Evolutionary conservation across 2,888 invertebrate genomes (phyloP).

Genomic region (Amphipoea lucens): DNA sequence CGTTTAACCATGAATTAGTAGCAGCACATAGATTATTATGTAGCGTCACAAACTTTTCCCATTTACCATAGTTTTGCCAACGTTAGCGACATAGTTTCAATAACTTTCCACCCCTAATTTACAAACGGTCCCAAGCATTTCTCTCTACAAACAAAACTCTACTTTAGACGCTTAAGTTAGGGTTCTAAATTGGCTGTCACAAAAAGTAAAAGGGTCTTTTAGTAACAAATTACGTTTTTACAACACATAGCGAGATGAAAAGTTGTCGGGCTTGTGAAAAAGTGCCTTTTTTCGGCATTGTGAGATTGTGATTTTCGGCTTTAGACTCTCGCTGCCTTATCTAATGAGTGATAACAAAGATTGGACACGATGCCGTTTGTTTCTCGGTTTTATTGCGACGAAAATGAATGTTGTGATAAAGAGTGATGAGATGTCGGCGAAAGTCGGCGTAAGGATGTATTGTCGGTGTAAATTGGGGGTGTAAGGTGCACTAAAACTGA

Average conservation of each 20-base stretch:
- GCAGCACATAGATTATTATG: conserved; percentile 61
- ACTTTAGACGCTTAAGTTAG: conserved; percentile 45
- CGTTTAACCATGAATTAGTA: conserved; percentile 67
- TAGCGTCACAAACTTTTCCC: conserved; percentile 64
- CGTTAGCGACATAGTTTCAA: conserved; percentile 66
- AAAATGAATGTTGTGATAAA: conserved; percentile 68
- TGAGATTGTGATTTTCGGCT: conserved; percentile 63
- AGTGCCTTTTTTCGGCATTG: conserved; percentile 52
- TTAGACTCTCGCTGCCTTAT: conserved; percentile 66
- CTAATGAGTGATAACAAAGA: conserved; percentile 74
- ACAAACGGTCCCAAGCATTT: conserved; percentile 48
- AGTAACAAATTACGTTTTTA: conserved; percentile 75
- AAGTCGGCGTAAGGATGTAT: conserved; percentile 58
- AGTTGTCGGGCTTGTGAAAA: conserved; percentile 64
- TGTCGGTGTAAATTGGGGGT: conserved; percentile 63
- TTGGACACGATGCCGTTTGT: conserved; percentile 61
- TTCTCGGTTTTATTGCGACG: conserved; percentile 64
- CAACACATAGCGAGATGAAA: conserved; percentile 70
- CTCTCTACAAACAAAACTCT: conserved; percentile 44
- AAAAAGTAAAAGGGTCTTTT: conserved; percentile 63
- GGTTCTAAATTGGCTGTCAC: conserved; percentile 44
- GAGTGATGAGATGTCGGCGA: conserved; percentile 65
- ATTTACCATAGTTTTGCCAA: conserved; percentile 68
- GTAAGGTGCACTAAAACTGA: conserved; percentile 63
- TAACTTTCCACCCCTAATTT: conserved; percentile 47